Conservation (phyloP, 1,140 invertebrate genomes). For the Anadara kagoshimensis region DNA sequence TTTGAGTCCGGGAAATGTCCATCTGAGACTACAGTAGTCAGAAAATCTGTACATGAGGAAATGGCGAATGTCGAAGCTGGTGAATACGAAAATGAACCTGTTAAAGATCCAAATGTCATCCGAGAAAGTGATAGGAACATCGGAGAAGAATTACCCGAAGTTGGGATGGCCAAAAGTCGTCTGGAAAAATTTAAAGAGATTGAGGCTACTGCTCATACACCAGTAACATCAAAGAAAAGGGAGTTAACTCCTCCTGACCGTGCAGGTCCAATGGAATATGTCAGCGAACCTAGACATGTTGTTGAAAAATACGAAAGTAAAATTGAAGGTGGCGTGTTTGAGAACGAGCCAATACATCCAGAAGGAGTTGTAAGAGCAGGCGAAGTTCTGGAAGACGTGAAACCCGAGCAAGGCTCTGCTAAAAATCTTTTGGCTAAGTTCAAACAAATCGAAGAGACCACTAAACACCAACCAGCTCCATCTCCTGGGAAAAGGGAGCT, state of each 20-base stretch:
- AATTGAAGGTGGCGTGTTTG: conserved; percentile 62
- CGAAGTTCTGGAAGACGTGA: conserved; percentile 49
- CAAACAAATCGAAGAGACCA: conserved; percentile 52
- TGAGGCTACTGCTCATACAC: conserved; percentile 45
- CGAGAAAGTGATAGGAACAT: conserved; percentile 54
- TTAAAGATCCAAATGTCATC: conserved; percentile 52
- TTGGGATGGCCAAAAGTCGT: conserved; percentile 59
- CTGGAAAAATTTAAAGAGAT: conserved; percentile 52
- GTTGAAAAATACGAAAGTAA: conserved; percentile 58
- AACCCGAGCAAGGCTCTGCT: conserved; percentile 62
- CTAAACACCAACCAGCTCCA: conserved; percentile 39
- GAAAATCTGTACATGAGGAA: conserved; percentile 48
- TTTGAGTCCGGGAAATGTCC: conserved; percentile 43
- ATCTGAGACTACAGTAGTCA: conserved; percentile 13
- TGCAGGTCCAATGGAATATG: conserved; percentile 58
- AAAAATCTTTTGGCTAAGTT: conserved; percentile 64
- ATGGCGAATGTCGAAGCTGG: conserved; percentile 53
- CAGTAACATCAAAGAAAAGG: conserved; percentile 36
- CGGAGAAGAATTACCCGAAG: conserved; percentile 57
- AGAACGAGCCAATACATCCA: conserved; percentile 56
- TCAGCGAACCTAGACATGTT: conserved; percentile 56
- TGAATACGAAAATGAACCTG: conserved; percentile 64
- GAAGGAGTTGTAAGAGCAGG: conserved; percentile 58
- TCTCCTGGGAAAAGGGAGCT: conserved; percentile 53
- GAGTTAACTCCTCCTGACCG: conserved; percentile 51